Percentiles rank a stretch among this genome's conserved stretches.
phyloP scores from a whole-genome alignment of 2,797 vertebrate genomes.

The Micrastur ruficollis region DNA sequence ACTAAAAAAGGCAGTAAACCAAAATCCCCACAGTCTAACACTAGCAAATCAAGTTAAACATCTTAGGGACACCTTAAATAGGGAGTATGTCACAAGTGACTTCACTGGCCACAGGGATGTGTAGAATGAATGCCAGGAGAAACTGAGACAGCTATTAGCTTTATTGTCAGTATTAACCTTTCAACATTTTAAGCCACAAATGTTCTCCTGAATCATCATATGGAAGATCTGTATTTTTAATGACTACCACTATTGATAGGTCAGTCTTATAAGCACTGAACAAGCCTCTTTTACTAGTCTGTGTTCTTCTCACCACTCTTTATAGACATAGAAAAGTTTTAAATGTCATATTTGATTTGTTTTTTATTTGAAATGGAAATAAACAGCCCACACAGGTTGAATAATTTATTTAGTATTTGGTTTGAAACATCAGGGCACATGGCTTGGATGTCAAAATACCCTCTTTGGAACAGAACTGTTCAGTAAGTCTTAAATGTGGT shows the following conservation, averaged over 20 bases:
- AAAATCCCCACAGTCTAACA: neutral
- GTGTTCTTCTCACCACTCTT: neutral
- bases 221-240: neutral
- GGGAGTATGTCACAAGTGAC: neutral
- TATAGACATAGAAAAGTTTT: neutral
- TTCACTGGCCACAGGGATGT: neutral
- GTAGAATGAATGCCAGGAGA: neutral
- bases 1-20: neutral
- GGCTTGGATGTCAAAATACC: neutral
- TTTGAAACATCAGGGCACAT: neutral
- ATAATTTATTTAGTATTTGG: constrained; percentile 35
- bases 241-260: neutral
- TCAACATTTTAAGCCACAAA: neutral
- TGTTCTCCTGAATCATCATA: neutral
- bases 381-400: neutral
- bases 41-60: neutral
- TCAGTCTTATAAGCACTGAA: neutral
- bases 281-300: neutral
- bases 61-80: neutral
- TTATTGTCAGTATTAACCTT: neutral
- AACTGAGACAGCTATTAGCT: neutral
- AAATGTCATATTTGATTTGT: constrained; percentile 40
- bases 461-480: neutral
- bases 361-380: constrained; percentile 43
- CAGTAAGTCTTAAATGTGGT: neutral